These are phyloP conservation scores for Erythrolamprus reginae DNA, from an alignment of 2,113 vertebrate species.

Conservation along the genomic window DNA sequence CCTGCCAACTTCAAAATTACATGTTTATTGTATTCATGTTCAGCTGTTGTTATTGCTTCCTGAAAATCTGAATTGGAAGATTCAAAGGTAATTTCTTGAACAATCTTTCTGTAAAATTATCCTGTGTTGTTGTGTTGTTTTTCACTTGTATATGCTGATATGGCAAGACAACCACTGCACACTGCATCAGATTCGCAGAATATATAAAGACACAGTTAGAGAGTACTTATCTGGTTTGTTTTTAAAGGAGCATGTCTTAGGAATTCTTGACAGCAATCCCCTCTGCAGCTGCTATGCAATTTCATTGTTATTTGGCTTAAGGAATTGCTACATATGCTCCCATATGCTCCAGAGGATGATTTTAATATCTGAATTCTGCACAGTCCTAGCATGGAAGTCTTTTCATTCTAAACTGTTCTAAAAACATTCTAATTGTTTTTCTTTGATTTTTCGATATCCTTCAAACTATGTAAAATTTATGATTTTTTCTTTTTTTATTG, in stretches of 20 bases:
- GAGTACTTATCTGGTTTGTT: not conserved
- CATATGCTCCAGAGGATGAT: not conserved
- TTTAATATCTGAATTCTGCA: not conserved
- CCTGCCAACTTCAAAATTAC: not conserved
- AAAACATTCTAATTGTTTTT: too few relatives aligned
- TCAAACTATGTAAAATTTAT: too few relatives aligned
- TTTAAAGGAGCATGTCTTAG: not conserved
- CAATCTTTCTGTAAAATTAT: not conserved
- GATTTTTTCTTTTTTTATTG: too few relatives aligned
- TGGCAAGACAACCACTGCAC: not conserved
- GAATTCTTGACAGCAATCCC: not conserved
- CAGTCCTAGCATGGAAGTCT: not conserved
- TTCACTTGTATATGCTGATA: not conserved
- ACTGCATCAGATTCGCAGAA: not conserved
- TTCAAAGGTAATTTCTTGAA: not conserved
- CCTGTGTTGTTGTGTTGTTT: not conserved
- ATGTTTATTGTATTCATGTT: not conserved
- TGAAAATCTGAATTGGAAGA: not conserved
- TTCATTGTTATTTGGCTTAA: not conserved
- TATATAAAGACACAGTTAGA: not conserved
- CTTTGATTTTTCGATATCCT: too few relatives aligned
- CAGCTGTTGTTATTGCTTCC: not conserved
- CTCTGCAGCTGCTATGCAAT: not conserved
- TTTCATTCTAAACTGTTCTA: not conserved
- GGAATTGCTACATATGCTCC: not conserved